A percentile compares a stretch with the other conserved stretches of the same genome.
Evolutionary conservation across 1,140 invertebrate genomes (phyloP).

Genomic region (Tyrophagus putrescentiae): DNA sequence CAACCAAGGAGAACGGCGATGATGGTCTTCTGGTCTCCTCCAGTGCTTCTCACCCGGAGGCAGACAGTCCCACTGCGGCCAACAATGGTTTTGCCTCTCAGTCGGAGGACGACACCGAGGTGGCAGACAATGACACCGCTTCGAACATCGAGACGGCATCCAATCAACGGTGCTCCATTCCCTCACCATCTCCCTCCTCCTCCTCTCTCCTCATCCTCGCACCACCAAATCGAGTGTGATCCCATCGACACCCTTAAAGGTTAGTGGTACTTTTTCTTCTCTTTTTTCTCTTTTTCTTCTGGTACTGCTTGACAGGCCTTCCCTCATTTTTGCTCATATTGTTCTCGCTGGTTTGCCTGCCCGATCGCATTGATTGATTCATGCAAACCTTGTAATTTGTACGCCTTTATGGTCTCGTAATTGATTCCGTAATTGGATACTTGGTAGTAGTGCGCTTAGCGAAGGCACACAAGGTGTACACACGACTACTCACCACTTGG

Average conservation of each 20-base stretch:
- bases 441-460: too few relatives aligned
- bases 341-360: not conserved
- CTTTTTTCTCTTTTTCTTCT: not conserved
- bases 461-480: too few relatives aligned
- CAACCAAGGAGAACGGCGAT: not conserved
- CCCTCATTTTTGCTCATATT: too few relatives aligned
- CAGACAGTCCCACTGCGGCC: not conserved
- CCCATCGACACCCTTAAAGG: conserved; percentile 16
- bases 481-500: too few relatives aligned
- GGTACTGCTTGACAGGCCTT: too few relatives aligned
- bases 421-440: too few relatives aligned
- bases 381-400: not conserved
- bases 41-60: not conserved
- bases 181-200: not conserved
- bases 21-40: not conserved
- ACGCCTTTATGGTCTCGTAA: not conserved
- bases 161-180: not conserved
- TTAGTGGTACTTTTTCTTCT: not conserved
- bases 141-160: conserved; percentile 3
- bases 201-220: conserved; percentile 1
- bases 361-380: not conserved
- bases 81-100: not conserved
- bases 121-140: not conserved
- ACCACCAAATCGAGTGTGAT: conserved; percentile 7
- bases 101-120: not conserved